phyloP scores from a whole-genome alignment of 2,113 vertebrate species.

The Columba janthina region DNA sequence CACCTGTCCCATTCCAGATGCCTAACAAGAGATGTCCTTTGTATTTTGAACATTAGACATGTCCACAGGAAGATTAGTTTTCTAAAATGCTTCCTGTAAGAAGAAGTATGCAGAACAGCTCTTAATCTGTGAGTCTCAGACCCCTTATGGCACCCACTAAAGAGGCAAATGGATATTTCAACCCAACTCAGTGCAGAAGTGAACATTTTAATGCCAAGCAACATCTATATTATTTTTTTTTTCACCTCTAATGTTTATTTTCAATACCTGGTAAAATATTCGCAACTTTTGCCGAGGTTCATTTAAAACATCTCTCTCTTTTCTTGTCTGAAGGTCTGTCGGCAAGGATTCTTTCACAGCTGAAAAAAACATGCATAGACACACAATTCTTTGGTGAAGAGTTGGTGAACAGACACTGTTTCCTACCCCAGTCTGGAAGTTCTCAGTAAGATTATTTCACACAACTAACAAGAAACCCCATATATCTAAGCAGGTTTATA shows the following conservation, averaged over 20 bases:
- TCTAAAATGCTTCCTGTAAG: neutral
- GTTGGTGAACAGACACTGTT: neutral
- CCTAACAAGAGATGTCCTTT: neutral
- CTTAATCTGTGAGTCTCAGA: neutral
- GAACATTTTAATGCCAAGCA: neutral
- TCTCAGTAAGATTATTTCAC: neutral
- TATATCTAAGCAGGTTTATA: neutral
- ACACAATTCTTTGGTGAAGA: neutral
- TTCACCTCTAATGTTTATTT: neutral
- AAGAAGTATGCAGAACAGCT: neutral
- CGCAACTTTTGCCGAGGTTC: slow-evolving; percentile 94
- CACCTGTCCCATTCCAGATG: neutral
- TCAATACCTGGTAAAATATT: slow-evolving; percentile 97
- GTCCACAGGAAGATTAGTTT: neutral
- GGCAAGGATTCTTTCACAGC: slow-evolving; percentile 93
- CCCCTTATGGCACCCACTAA: neutral
- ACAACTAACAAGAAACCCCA: neutral
- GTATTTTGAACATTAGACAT: neutral
- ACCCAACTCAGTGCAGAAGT: neutral
- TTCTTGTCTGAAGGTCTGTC: slow-evolving; percentile 89
- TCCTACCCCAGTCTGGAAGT: neutral
- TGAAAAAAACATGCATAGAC: slow-evolving; percentile 52
- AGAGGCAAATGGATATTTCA: neutral
- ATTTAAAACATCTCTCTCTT: slow-evolving; percentile 87
- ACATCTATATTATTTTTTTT: neutral